Evolutionary conservation across 2,113 vertebrate species (phyloP).

Genomic region (Platysternon megacephalum): DNA sequence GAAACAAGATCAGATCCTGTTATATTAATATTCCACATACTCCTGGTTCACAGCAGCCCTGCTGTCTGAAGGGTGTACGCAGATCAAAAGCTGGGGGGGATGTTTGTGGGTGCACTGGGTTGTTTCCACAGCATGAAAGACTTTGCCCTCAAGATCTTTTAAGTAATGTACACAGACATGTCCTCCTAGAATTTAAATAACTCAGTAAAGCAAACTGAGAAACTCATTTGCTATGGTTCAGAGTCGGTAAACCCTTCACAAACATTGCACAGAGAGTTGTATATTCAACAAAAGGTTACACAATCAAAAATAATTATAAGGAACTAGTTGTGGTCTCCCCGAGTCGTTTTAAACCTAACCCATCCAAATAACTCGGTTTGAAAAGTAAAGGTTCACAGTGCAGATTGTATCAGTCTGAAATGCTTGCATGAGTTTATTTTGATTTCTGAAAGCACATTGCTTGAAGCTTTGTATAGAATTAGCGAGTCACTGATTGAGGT

Average conservation of each 20-base stretch:
- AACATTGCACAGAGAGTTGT: constrained; percentile 8
- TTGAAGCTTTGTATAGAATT: constrained; percentile 22
- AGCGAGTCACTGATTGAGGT: constrained; percentile 35
- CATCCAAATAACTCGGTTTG: neutral
- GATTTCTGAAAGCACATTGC: constrained; percentile 19
- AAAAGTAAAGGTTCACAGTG: constrained; percentile 22
- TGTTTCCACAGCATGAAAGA: neutral
- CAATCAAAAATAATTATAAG: constrained; percentile 34
- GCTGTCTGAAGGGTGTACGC: neutral
- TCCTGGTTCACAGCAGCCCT: neutral
- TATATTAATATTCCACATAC: neutral
- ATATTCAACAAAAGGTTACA: neutral
- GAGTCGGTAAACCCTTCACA: neutral
- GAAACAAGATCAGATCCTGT: constrained; percentile 7
- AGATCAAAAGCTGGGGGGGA: constrained; percentile 23
- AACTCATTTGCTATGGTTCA: neutral
- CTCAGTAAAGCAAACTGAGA: constrained; percentile 5
- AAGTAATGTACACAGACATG: neutral
- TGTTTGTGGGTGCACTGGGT: neutral
- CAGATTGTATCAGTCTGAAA: constrained; percentile 23
- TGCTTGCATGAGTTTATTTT: constrained; percentile 43
- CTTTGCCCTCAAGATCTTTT: neutral
- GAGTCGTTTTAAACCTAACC: constrained; percentile 27
- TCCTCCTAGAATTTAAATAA: constrained; percentile 32
- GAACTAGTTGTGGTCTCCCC: constrained; percentile 3